A percentile compares a stretch with the other conserved stretches of the same genome.
phyloP scores from a whole-genome alignment of 2,888 invertebrate species.

The Eristalis pertinax region DNA sequence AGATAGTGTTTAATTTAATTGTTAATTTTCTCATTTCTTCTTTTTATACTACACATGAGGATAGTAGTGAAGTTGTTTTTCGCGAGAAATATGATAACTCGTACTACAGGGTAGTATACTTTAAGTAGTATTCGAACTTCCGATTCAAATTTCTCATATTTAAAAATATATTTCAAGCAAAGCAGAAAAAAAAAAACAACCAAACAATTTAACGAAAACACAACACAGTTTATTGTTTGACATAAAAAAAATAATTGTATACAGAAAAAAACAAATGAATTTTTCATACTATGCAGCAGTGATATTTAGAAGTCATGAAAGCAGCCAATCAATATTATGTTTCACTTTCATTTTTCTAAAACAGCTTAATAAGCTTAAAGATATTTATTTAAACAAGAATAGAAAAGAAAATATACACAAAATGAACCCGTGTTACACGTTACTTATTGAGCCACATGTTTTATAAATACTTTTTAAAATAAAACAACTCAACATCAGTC shows the following conservation, averaged over 20 bases:
- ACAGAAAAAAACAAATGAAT: background rate
- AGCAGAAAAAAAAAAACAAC: constrained; percentile 12
- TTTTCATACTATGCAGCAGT: constrained; percentile 1
- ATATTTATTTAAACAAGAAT: background rate
- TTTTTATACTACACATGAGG: constrained; percentile 21
- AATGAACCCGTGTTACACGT: background rate
- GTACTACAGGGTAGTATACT: constrained; percentile 51
- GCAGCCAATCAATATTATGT: background rate
- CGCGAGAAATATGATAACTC: constrained; percentile 41
- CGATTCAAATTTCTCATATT: background rate
- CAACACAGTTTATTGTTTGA: constrained; percentile 26
- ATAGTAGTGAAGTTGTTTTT: constrained; percentile 20
- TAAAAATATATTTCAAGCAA: background rate
- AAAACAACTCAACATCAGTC: constrained; percentile 12
- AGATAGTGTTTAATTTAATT: constrained; percentile 82
- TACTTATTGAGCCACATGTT: background rate
- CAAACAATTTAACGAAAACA: constrained; percentile 10
- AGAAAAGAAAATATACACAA: background rate
- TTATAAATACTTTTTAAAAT: background rate
- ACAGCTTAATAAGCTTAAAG: background rate
- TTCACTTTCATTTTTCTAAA: background rate
- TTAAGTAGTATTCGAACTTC: constrained; percentile 12
- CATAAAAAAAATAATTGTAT: background rate
- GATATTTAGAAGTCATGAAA: constrained; percentile 10
- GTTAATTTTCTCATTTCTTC: background rate